Base-by-base conservation (phyloP, 2,113 vertebrate genomes). In the Pavo muticus region DNA sequence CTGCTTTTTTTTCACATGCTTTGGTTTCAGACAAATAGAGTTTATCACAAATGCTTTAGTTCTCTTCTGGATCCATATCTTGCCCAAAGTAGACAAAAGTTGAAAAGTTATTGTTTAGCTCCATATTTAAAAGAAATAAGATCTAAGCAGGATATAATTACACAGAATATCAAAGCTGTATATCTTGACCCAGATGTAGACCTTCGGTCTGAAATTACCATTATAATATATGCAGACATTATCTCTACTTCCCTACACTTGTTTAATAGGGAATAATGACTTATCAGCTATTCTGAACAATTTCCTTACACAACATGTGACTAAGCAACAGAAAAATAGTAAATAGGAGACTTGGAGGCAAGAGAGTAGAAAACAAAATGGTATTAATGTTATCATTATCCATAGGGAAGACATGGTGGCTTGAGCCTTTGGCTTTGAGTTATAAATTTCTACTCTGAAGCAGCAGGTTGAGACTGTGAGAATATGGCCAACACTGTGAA, bases 41-140 rank as follows among this genome's bases (percentile, higher is more conserved):
- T 59, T 92, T 4, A 70, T 1, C 2, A 70, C 37, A 84, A 70
- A 9, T 0, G 0, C 2, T 72, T 73, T 83, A 4, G 0, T 57
- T 56, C 11, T 3, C 11, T 60, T 29, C 76, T 39, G 29, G 16
- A 59, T n/a, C 27, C 5, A 1, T 21, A 37, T 27, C 40, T 83
- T 70, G 2, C 52, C 6, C 76, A 12, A 32, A 6, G 14, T 21
- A 74, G 84, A 25, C 11, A 81, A 16, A 2, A 25, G 6, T 10
- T 54, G 29, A 5, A 44, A 76, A 50, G 16, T 63, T 77, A 37
- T 72, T 83, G 3, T 82, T 78, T 87, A 25, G 16, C 29, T 60
- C 5, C 14, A 14, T 86, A 35, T 67, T 70, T 85, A 80, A 88
- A 54, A 12, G 59, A 6, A 44, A 13, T n/a, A 54, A 68, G 71